Evolutionary conservation across 2,888 invertebrate species (phyloP), one percentile per base, ranked within the genome.

Genomic region (Rugalucina vietnamica): DNA sequence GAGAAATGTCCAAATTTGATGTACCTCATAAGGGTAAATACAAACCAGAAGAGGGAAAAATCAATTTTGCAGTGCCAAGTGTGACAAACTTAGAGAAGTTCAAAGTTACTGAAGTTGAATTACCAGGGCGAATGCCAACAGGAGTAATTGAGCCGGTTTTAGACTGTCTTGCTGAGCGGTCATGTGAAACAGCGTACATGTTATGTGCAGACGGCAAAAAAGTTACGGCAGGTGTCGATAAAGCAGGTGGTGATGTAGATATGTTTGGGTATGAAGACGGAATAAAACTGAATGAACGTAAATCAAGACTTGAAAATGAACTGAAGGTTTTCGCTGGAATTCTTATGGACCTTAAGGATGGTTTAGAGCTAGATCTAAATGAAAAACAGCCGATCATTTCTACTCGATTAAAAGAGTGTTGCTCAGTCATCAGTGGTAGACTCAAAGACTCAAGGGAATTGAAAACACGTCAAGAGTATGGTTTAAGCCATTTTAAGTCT

Each of bases 141-240:
- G 78, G 72, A 36, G 34, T 78, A n/a, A 78, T 78, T 8, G 37
- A 54, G 10, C 60, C 79, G 27, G 49, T 79, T 1, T n/a, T 57
- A 32, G 60, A 79, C n/a, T 43, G 37, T 34, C 54, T 71, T 29
- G 24, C 49, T n/a, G 34, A 14, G 1, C 0, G 24, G 32, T 24
- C 32, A 0, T 32, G 8, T 10, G n/a, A 80, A 37, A 29, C 24
- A 24, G 29, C 43, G 32, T 79, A 43, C 32, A 84, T 84, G 81
- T 21, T 80, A 36, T 84, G 80, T 77, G 84, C 80, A 1, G 80
- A 81, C 69, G 80, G 73, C 8, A 81, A 80, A 37, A 84, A 80
- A 73, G 79, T 81, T 8, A 81, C 80, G n/a, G 32, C 74, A 3
- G 84, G 76, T 14, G 27, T 80, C 5, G 77, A 84, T 69, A 69